These are phyloP conservation scores for Apodemus agrarius DNA, from an alignment of 2,797 vertebrate species.

Conservation along the genomic window DNA sequence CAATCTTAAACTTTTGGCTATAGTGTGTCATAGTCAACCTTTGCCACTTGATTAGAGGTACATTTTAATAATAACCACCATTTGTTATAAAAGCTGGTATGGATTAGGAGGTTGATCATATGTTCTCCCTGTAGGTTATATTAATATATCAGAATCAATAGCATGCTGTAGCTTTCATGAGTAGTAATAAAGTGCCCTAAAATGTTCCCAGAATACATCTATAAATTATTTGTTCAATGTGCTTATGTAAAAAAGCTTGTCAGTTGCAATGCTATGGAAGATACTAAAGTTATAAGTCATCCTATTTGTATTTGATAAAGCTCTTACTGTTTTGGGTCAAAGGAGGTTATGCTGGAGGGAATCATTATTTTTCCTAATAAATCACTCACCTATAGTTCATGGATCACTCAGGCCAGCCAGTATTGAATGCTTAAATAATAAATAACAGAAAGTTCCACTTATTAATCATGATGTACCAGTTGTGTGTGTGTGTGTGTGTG, in stretches of 20 bases:
- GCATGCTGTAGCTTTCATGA: conserved; percentile 88
- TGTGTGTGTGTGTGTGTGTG: not conserved
- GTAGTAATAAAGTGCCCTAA: conserved; percentile 89
- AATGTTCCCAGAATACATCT: conserved; percentile 90
- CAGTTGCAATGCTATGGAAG: conserved; percentile 88
- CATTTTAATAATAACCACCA: conserved; percentile 85
- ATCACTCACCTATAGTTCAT: conserved; percentile 91
- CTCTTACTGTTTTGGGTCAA: conserved; percentile 86
- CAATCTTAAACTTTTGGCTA: conserved; percentile 85
- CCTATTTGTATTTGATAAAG: conserved; percentile 89
- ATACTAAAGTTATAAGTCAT: conserved; percentile 88
- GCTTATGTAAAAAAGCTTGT: conserved; percentile 91
- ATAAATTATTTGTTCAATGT: conserved; percentile 91
- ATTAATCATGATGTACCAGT: conserved; percentile 89
- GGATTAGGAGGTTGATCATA: conserved; percentile 84
- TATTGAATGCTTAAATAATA: conserved; percentile 90
- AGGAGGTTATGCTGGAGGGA: conserved; percentile 86
- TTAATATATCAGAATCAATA: conserved; percentile 89
- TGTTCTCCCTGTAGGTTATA: conserved; percentile 87
- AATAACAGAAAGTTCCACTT: conserved; percentile 90
- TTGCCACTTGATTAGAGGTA: conserved; percentile 83
- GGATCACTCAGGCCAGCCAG: conserved; percentile 87
- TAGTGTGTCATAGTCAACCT: conserved; percentile 88
- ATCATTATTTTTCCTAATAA: conserved; percentile 92
- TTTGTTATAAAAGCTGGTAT: conserved; percentile 86